Percentiles rank a stretch among this genome's conserved stretches.
These are phyloP conservation scores for Glyptemys insculpta DNA, from an alignment of 2,797 vertebrate species.

Conservation along the genomic window DNA sequence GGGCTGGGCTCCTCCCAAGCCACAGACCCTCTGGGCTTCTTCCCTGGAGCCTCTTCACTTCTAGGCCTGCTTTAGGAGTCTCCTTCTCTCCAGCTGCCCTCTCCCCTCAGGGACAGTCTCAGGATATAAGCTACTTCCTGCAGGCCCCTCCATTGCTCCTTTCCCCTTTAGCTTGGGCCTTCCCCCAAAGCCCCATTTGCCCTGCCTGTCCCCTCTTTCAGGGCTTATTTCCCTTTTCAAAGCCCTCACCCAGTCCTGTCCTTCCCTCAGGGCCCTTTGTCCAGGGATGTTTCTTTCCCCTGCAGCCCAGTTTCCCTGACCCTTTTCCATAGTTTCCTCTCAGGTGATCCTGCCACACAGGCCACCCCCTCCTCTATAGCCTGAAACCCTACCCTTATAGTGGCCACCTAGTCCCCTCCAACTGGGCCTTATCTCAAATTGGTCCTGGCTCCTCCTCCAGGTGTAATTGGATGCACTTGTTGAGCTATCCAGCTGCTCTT, in stretches of 20 bases:
- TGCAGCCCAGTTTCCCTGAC: neutral
- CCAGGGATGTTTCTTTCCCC: neutral
- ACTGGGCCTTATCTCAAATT: neutral
- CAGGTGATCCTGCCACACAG: accelerated
- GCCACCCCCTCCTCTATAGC: neutral
- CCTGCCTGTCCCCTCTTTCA: neutral
- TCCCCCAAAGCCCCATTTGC: neutral
- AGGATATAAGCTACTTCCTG: neutral
- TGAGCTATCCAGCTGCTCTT: neutral
- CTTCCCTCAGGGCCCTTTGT: neutral
- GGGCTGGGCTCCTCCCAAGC: neutral
- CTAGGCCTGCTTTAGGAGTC: neutral
- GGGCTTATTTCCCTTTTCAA: neutral
- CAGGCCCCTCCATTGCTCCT: neutral
- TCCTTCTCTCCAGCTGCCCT: neutral
- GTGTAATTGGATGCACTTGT: neutral
- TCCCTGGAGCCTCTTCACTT: neutral
- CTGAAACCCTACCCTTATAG: neutral
- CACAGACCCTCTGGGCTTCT: neutral
- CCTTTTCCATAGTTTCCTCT: neutral
- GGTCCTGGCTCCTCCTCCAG: no score
- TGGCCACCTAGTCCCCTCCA: neutral
- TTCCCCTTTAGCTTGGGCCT: neutral
- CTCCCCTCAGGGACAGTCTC: neutral
- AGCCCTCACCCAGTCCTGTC: neutral